Evolutionary conservation across 2,797 vertebrate species (phyloP).

Genomic region (Oryzias dopingdopingensis): DNA sequence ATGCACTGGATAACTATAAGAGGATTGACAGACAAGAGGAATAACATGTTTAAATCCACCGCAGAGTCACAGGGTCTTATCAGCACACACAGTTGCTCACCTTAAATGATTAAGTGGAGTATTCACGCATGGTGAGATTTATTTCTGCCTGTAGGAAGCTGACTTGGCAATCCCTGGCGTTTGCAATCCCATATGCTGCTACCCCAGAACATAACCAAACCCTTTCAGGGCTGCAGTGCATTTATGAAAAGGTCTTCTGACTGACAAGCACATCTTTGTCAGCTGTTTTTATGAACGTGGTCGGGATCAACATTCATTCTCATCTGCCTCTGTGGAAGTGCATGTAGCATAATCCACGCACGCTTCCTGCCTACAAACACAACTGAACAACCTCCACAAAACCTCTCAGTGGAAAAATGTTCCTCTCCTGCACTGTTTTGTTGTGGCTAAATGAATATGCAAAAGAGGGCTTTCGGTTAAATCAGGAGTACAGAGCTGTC

Average conservation of each 20-base stretch:
- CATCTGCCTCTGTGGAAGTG: conserved; percentile 18
- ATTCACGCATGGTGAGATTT: not conserved
- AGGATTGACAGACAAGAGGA: not conserved
- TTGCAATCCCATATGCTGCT: not conserved
- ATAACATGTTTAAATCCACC: too few species aligned
- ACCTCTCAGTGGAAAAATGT: conserved; percentile 40
- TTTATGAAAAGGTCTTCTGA: not conserved
- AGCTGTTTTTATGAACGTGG: conserved; percentile 2
- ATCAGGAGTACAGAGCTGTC: conserved; percentile 67
- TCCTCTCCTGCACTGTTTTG: conserved; percentile 30
- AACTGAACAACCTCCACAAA: conserved; percentile 8
- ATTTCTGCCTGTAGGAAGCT: not conserved
- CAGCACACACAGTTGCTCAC: not conserved
- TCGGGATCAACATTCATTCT: conserved; percentile 12
- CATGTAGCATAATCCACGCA: conserved; percentile 13
- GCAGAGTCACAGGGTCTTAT: conserved; percentile 3
- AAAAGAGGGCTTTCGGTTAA: conserved; percentile 67
- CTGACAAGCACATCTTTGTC: conserved; percentile 7
- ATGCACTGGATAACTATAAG: not conserved
- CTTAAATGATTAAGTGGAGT: not conserved
- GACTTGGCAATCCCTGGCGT: not conserved
- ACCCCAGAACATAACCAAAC: not conserved
- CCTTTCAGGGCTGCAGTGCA: not conserved
- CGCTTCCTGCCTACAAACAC: conserved; percentile 10
- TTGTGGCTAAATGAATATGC: conserved; percentile 64